Conservation (phyloP, 2,113 vertebrate species). For the Ovis canadensis region DNA sequence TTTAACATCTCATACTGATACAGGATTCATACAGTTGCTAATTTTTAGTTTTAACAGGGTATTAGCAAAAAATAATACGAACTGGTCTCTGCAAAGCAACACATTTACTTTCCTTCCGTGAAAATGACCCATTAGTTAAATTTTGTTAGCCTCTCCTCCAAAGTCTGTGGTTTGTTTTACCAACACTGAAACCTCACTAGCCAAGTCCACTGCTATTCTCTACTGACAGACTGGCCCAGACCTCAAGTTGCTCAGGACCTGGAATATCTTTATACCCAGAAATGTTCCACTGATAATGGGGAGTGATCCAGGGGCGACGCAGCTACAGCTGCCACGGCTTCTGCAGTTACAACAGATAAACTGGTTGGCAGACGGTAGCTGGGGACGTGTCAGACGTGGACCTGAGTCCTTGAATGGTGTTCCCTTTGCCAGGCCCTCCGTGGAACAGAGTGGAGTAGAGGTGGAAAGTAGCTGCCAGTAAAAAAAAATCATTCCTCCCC, state of each 20-base stretch:
- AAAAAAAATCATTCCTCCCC: not conserved
- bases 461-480: not conserved
- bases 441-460: not conserved
- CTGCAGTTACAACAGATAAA: not conserved
- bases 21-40: slow-evolving; percentile 28
- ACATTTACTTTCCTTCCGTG: not conserved
- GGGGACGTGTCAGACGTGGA: not conserved
- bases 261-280: not conserved
- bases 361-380: not conserved
- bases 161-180: not conserved
- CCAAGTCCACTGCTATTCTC: not conserved
- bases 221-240: not conserved
- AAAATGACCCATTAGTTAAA: not conserved
- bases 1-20: slow-evolving; percentile 52
- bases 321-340: not conserved
- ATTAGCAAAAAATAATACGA: slow-evolving; percentile 35
- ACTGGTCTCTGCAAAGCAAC: not conserved
- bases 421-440: not conserved
- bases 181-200: not conserved
- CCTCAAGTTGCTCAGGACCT: not conserved
- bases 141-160: not conserved
- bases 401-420: not conserved
- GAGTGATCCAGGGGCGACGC: not conserved
- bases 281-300: not conserved
- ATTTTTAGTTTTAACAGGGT: slow-evolving; percentile 15